Base-by-base conservation (phyloP, 2,888 invertebrate species). In the Rhamphomyia laevipes region DNA sequence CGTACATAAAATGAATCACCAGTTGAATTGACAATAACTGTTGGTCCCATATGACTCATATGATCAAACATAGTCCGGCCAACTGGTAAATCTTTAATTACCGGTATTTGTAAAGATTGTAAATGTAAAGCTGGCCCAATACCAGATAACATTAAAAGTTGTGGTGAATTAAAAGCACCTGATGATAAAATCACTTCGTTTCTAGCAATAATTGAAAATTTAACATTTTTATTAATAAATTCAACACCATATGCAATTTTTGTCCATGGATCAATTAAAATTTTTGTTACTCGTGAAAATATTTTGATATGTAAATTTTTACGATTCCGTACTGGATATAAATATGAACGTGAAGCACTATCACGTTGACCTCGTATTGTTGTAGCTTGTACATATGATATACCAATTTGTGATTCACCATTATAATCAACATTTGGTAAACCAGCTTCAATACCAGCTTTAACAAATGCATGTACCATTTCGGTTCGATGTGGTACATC, bases 101-200 rank as follows among this genome's bases (percentile, higher is more conserved):
- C 67, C 1, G 77, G 74, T 53, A 82, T 75, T 2, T 71, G 72
- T 2, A 74, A 58, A 13, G 70, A 63, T 27, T 63, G 58, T 15
- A 81, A 64, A 56, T 80, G 70, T 40, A 73, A 57, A 51, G 59
- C 65, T 0, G 76, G 75, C 10, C 77, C 77, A 17, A 77, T 58
- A 1, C 89, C 89, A 4, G 89, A 88, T n/a, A 93, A 66, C 86
- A 92, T 86, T 13, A 93, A 74, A 2, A 93, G 64, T 66, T 93
- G 92, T 0, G 92, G 88, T 1, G 88, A 84, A 59, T 86, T 86
- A 53, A 93, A 82, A 2, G 89, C 78, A 1, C 93, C 92, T 6
- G 86, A 87, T 42, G 85, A 82, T 33, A 92, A 61, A 53, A 93
- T 84, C 0, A 93, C 81, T 70, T 88, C 89, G 61, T 82, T 85